Evolutionary conservation across 2,797 vertebrate species (phyloP).

Genomic region (Melanotaenia trifasciata): DNA sequence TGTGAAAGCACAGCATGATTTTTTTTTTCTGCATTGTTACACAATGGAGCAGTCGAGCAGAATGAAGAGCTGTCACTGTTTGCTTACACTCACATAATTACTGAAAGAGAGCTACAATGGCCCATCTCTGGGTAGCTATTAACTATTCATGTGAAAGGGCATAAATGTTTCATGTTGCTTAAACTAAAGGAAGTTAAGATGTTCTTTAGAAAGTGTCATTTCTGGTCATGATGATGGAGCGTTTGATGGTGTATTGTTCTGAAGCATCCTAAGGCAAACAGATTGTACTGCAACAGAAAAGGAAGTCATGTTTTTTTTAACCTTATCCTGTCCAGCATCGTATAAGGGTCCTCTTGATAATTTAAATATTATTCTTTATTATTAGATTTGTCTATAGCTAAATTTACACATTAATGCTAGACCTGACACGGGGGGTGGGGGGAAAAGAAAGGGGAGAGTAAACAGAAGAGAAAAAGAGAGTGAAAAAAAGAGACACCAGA

Average conservation of each 20-base stretch:
- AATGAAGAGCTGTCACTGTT: constrained; percentile 47
- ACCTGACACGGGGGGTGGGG: too few relatives aligned
- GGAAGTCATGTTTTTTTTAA: neutral
- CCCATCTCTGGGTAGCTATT: constrained; percentile 34
- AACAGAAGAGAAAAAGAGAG: too few relatives aligned
- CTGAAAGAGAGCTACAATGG: constrained; percentile 17
- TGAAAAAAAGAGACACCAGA: too few relatives aligned
- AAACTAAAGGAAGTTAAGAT: constrained; percentile 14
- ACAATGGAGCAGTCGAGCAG: constrained; percentile 22
- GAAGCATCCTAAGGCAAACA: neutral
- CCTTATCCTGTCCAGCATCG: too few relatives aligned
- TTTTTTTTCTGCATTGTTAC: constrained; percentile 49
- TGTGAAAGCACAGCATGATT: constrained; percentile 34
- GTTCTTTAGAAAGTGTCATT: constrained; percentile 7
- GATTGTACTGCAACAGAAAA: constrained; percentile 16
- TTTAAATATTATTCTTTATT: too few relatives aligned
- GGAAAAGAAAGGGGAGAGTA: too few relatives aligned
- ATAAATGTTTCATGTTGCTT: constrained; percentile 48
- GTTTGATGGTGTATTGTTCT: neutral
- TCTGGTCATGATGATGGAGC: constrained; percentile 11
- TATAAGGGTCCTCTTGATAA: too few relatives aligned
- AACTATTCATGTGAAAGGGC: constrained; percentile 53
- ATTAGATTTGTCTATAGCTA: too few relatives aligned
- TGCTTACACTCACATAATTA: constrained; percentile 45
- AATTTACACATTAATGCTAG: too few relatives aligned